phyloP scores from a whole-genome alignment of 1,140 invertebrate species.

The Ceratitis capitata region DNA sequence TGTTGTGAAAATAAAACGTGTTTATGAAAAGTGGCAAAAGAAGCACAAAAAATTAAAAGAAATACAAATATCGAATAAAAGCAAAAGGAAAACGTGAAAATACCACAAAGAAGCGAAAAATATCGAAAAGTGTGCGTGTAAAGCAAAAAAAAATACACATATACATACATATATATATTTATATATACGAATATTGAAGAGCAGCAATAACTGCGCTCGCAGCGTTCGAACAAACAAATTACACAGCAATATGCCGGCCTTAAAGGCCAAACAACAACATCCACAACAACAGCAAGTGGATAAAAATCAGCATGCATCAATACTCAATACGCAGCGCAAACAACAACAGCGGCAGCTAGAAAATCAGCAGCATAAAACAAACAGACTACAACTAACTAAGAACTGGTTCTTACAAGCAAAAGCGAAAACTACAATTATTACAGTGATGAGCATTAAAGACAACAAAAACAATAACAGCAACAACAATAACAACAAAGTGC shows the following conservation, averaged over 20 bases:
- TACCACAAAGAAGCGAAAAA: conserved; percentile 8
- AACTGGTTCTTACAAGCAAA: conserved; percentile 41
- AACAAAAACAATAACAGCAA: conserved; percentile 18
- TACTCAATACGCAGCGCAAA: neutral
- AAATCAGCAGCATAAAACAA: conserved; percentile 24
- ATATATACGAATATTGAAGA: too few species aligned
- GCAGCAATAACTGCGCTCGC: neutral
- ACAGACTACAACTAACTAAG: too few species aligned
- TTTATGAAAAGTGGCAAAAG: neutral
- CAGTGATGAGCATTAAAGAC: neutral
- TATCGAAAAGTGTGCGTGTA: neutral
- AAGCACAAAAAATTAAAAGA: neutral
- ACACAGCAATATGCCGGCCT: conserved; percentile 45
- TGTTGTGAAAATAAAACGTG: neutral
- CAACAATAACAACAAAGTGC: neutral
- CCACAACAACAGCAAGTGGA: neutral
- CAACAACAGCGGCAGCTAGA: conserved; percentile 2
- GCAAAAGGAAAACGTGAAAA: neutral
- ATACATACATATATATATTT: too few species aligned
- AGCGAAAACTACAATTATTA: neutral
- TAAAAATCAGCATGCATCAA: neutral
- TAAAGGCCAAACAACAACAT: conserved; percentile 46
- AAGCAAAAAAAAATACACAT: conserved; percentile 31
- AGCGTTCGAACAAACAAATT: neutral
- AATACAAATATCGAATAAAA: neutral